Conservation (phyloP, 2,888 invertebrate species). For the Ctena decussata region DNA sequence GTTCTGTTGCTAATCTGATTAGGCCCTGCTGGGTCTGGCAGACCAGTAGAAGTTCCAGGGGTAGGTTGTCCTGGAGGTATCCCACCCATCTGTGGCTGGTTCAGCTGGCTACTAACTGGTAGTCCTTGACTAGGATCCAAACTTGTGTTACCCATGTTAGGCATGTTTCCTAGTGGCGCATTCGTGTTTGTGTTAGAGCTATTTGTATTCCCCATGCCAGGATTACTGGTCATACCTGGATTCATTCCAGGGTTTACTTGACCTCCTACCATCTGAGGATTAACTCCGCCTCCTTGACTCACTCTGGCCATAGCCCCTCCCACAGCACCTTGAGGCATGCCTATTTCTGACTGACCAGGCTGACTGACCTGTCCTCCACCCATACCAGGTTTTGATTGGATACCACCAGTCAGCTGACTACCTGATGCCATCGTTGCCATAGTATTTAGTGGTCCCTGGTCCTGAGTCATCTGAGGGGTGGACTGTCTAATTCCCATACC, state of each 20-base stretch:
- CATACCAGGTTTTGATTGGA: constrained; percentile 49
- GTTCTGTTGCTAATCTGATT: constrained; percentile 67
- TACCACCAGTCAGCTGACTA: constrained; percentile 40
- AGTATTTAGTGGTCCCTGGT: constrained; percentile 18
- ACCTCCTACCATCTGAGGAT: background rate
- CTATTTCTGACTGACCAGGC: constrained; percentile 26
- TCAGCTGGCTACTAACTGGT: background rate
- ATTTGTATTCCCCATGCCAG: background rate
- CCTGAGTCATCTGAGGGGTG: constrained; percentile 25
- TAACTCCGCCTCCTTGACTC: background rate
- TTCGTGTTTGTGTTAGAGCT: background rate
- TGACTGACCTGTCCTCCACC: constrained; percentile 46
- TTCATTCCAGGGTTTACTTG: background rate
- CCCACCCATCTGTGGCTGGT: background rate
- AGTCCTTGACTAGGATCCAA: background rate
- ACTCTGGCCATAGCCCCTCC: constrained; percentile 10
- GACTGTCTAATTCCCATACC: background rate
- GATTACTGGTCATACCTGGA: background rate
- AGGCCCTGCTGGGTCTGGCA: constrained; percentile 34
- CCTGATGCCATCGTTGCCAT: constrained; percentile 31
- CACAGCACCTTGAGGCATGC: background rate
- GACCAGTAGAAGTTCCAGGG: constrained; percentile 25
- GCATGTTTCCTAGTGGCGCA: background rate
- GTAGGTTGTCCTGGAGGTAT: constrained; percentile 26
- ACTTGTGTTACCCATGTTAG: background rate